Base-by-base conservation (phyloP, 2,888 invertebrate species). In the Aphelenchoides bicaudatus region DNA sequence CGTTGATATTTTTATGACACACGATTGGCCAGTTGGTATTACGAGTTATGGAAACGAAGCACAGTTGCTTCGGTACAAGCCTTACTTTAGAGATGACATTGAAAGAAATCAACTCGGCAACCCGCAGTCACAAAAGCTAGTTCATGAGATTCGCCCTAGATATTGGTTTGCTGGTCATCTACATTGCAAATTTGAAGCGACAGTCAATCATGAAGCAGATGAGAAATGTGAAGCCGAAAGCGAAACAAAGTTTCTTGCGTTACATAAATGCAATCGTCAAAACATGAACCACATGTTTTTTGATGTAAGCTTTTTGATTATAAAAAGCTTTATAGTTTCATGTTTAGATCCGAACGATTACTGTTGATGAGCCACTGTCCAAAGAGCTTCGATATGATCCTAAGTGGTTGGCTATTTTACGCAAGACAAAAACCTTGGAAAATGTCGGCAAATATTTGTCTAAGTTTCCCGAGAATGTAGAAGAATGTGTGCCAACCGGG, bases 151-250 rank as follows among this genome's bases (percentile, higher is more conserved):
- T 54, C 86, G 89, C 79, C 98, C 98, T 6, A 83, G 84, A 0
- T 90, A 89, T 81, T 98, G 96, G 94, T 98, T 98, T 82, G 84
- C 93, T 6, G 98, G 93, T 29, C 98, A 99, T 84, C 83, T 99
- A 66, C 98, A 99, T 81, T 90, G 90, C 71, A 90, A 91, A 82
- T 98, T 93, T 83, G 86, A 89, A 10, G 96, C 94, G 0, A 70
- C 90, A 2, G 86, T 96, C 3, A 85, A 86, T 31, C 91, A 93
- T 80, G 61, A 63, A 37, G 62, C 49, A 48, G 52, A 49, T 13
- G 30, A 54, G 13, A n/a, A n/a, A n/a, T n/a, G n/a, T n/a, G n/a
- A n/a, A n/a, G 56, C 54, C 13, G 62, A 53, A 3, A 54, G 64
- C 10, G 5, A 13, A 30, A 76, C 76, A 1, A 51, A 69, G 39